Evolutionary conservation across 2,888 invertebrate species (phyloP), one percentile per base, ranked within the genome.

Genomic region (Drosophila villosipedis): DNA sequence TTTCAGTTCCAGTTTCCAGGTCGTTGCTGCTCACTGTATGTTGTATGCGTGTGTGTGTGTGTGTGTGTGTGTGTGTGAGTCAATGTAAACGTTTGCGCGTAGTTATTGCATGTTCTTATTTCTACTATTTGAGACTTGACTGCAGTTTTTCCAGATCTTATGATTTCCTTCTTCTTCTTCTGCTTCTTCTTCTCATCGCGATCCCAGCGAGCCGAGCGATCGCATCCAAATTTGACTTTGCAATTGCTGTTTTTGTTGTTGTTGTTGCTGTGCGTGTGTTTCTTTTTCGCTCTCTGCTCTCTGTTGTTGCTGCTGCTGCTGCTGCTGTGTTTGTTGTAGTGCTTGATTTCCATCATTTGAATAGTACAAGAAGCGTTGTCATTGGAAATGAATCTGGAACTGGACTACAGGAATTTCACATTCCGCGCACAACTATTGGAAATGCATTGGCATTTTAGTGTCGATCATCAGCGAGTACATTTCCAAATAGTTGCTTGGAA

Each of bases 1-100:
- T 84, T 78, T 78, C 83, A 84, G 87, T 89, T 85, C 84, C 84
- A 85, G 84, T 85, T 85, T 85, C 88, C 84, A 89, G 87, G 80
- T 84, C 77, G 81, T 74, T 73, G 61, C 66, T 73, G 58, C 55
- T 76, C 61, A 57, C 71, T 70, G 33, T 65, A 28, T 57, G 22
- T 35, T 58, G 61, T 69, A 52, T 58, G 57, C 49, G 63, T 58
- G 64, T 61, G 58, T 68, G 55, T 68, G 57, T 73, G 52, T 58
- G 64, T 61, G 58, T 68, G 55, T 68, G 57, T 73, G 52, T 75
- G 33, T 33, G 43, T 60, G 63, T 41, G 35, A 52, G 43, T 41
- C 54, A 28, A 19, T 68, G 61, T 69, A 68, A 78, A 63, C 49
- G 79, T 70, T 73, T 78, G 79, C 79, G 79, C 79, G 74, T 73